Evolutionary conservation across 2,797 vertebrate genomes (phyloP).

Genomic region (Coracias cyanogaster): DNA sequence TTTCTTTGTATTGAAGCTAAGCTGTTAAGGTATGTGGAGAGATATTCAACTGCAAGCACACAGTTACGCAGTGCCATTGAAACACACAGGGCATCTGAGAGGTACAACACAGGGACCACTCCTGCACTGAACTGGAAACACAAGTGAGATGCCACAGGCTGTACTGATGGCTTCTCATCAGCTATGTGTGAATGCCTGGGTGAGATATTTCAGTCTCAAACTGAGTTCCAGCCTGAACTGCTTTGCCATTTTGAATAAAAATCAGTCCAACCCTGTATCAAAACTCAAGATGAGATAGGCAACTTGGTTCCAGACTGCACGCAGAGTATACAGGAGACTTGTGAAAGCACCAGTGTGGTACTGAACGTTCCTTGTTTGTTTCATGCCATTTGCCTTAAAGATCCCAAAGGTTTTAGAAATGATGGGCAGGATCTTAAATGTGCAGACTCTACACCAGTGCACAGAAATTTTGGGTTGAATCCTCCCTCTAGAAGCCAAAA

Average conservation of each 20-base stretch:
- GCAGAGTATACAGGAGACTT: background rate
- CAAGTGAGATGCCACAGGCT: background rate
- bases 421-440: background rate
- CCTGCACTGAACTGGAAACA: background rate
- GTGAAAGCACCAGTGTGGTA: background rate
- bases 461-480: background rate
- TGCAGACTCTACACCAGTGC: background rate
- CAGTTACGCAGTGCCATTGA: background rate
- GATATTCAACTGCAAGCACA: background rate
- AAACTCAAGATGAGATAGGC: background rate
- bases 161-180: background rate
- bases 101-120: rapidly evolving
- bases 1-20: background rate
- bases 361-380: background rate
- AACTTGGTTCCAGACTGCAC: background rate
- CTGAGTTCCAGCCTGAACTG: background rate
- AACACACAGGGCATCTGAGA: background rate
- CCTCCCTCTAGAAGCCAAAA: background rate
- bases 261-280: background rate
- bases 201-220: background rate
- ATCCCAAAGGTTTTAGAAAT: background rate
- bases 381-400: background rate
- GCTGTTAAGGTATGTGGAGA: background rate
- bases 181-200: background rate
- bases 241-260: background rate